Evolutionary conservation across 1,140 invertebrate genomes (phyloP).

Genomic region (Lysiphlebus fabarum): DNA sequence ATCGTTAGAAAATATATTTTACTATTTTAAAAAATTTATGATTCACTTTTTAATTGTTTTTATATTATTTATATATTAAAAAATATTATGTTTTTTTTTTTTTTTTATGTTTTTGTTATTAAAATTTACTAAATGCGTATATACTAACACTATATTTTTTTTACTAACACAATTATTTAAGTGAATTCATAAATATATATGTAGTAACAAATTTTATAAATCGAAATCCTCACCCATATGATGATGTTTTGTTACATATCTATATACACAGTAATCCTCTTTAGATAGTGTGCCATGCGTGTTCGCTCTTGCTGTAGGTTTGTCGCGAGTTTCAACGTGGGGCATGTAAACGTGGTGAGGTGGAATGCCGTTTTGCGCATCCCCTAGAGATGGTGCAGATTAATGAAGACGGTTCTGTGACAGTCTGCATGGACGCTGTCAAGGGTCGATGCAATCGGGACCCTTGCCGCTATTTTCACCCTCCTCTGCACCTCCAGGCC

Average conservation of each 20-base stretch:
- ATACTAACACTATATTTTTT: too few species aligned
- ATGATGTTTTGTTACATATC: neutral
- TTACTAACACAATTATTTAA: too few species aligned
- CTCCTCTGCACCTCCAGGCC: slow-evolving; percentile 96
- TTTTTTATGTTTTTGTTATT: too few species aligned
- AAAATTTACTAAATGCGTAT: too few species aligned
- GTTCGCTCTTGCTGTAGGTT: slow-evolving; percentile 74
- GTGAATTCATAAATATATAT: too few species aligned
- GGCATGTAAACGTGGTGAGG: slow-evolving; percentile 92
- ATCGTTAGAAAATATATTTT: too few species aligned
- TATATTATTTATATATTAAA: too few species aligned
- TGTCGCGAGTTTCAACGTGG: slow-evolving; percentile 97
- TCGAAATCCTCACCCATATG: too few species aligned
- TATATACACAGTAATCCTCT: slow-evolving; percentile 27
- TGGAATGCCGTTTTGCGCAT: slow-evolving; percentile 96
- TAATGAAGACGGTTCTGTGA: slow-evolving; percentile 92
- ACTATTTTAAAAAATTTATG: too few species aligned
- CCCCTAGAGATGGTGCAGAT: slow-evolving; percentile 89
- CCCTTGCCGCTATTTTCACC: slow-evolving; percentile 96
- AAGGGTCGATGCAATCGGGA: slow-evolving; percentile 94
- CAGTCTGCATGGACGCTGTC: slow-evolving; percentile 98
- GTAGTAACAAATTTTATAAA: too few species aligned
- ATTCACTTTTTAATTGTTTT: too few species aligned
- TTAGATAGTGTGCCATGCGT: slow-evolving; percentile 57
- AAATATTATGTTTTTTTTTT: too few species aligned